Percentiles rank a stretch among this genome's conserved stretches.
These are phyloP conservation scores for Pocillopora damicornis DNA, from an alignment of 64 coral and sea anemone genomes.

Conservation along the genomic window DNA sequence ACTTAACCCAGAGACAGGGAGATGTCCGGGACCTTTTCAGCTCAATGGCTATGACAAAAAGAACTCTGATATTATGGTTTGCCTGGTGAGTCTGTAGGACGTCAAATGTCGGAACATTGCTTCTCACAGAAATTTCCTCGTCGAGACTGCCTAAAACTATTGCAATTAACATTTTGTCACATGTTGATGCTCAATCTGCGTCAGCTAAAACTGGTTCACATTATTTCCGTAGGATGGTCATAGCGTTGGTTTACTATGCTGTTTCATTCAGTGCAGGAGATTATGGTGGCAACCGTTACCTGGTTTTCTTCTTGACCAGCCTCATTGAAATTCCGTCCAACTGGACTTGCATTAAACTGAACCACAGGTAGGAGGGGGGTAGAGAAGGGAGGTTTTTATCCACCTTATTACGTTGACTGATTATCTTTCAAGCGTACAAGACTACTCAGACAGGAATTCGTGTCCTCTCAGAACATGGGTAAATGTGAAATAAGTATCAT, in stretches of 20 bases:
- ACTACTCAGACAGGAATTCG: no score
- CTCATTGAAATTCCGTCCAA: conserved; percentile 32
- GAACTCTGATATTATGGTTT: conserved; percentile 39
- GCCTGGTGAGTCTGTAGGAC: conserved; percentile 16
- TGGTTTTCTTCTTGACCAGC: conserved; percentile 44
- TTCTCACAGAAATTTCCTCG: no score
- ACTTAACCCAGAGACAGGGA: conserved; percentile 16
- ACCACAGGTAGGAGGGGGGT: conserved; percentile 1
- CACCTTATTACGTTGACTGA: background rate
- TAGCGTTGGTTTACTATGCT: conserved; percentile 61
- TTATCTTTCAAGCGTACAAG: no score
- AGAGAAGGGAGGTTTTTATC: no score
- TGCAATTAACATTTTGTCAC: no score
- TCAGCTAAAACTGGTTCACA: background rate
- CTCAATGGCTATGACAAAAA: conserved; percentile 30
- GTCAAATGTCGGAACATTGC: no score
- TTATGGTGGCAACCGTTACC: conserved; percentile 63
- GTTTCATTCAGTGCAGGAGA: conserved; percentile 48
- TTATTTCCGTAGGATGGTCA: conserved; percentile 35
- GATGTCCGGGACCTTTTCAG: conserved; percentile 54
- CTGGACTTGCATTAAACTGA: background rate
- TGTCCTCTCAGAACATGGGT: no score
- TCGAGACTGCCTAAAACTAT: no score
- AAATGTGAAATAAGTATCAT: no score
- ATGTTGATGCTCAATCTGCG: no score